Conservation (phyloP, 2,113 vertebrate species). For the Cebidichthys violaceus region DNA sequence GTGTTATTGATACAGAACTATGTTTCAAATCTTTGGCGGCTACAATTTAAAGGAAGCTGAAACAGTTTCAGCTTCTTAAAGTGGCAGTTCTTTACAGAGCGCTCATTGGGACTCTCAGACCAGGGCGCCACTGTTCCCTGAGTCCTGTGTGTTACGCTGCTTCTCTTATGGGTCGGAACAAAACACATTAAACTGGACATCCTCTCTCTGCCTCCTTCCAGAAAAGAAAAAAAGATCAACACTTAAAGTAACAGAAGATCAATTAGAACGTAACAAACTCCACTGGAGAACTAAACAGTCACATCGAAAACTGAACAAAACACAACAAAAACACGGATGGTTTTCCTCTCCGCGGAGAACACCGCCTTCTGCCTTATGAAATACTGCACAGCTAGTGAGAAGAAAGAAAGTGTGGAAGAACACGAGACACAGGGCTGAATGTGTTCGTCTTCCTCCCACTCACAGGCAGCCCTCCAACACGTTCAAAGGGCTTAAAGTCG, state of each 20-base stretch:
- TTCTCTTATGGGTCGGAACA: slow-evolving; percentile 26
- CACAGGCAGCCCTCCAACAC: background rate
- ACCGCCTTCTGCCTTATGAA: slow-evolving; percentile 71
- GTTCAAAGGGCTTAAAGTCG: background rate
- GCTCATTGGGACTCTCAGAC: slow-evolving; percentile 15
- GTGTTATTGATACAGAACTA: slow-evolving; percentile 26
- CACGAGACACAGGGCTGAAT: background rate
- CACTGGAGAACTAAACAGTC: slow-evolving; percentile 43
- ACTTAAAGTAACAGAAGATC: slow-evolving; percentile 60
- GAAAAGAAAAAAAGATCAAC: slow-evolving; percentile 51
- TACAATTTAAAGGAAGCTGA: slow-evolving; percentile 42
- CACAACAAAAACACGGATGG: slow-evolving; percentile 45
- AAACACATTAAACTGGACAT: slow-evolving; percentile 18
- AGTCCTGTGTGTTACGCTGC: slow-evolving; percentile 26
- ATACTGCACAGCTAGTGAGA: slow-evolving; percentile 72
- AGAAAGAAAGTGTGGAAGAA: slow-evolving; percentile 74
- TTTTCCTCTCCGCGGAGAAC: slow-evolving; percentile 49
- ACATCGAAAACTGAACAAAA: slow-evolving; percentile 55
- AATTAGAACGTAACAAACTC: slow-evolving; percentile 62
- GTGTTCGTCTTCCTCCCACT: background rate
- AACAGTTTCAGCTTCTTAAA: slow-evolving; percentile 38
- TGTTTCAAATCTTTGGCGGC: slow-evolving; percentile 48
- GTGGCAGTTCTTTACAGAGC: slow-evolving; percentile 13
- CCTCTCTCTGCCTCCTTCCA: slow-evolving; percentile 19
- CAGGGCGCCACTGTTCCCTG: slow-evolving; percentile 2